Conservation (phyloP, 1,140 invertebrate species). For the Drosophila malerkotliana region DNA sequence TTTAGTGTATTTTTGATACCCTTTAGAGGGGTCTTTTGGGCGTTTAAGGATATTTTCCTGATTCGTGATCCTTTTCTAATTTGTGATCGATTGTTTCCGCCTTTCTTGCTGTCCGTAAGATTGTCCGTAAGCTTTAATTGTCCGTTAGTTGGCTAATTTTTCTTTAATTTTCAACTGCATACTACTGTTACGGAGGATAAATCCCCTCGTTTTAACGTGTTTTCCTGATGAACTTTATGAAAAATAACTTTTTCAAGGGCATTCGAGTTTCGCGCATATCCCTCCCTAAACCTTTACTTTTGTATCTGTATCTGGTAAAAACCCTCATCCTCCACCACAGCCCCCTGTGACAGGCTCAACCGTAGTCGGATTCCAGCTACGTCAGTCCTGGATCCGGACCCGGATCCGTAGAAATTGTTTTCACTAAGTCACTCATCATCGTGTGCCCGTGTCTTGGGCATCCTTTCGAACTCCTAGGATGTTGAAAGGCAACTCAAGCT, state of each 20-base stretch:
- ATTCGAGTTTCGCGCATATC: neutral
- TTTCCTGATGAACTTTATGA: no score
- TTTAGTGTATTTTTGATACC: neutral
- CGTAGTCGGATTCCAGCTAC: conserved; percentile 26
- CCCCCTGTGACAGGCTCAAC: conserved; percentile 10
- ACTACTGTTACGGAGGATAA: no score
- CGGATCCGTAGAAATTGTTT: conserved; percentile 61
- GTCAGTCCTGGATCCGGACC: conserved; percentile 2
- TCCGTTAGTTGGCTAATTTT: no score
- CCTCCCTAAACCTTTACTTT: no score
- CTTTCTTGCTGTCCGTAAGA: no score
- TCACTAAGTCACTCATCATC: conserved; percentile 72
- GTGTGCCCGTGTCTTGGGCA: conserved; percentile 15
- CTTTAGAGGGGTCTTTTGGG: neutral
- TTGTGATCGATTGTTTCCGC: no score
- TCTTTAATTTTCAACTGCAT: no score
- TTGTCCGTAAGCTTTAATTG: no score
- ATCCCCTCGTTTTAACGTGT: no score
- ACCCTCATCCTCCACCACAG: neutral
- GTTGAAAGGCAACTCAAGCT: conserved; percentile 48
- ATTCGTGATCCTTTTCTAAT: no score
- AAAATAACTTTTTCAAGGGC: neutral
- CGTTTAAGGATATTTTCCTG: neutral
- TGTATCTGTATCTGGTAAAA: neutral
- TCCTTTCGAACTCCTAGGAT: conserved; percentile 15